Conservation (phyloP, 2,113 vertebrate genomes). For the Salminus brasiliensis region DNA sequence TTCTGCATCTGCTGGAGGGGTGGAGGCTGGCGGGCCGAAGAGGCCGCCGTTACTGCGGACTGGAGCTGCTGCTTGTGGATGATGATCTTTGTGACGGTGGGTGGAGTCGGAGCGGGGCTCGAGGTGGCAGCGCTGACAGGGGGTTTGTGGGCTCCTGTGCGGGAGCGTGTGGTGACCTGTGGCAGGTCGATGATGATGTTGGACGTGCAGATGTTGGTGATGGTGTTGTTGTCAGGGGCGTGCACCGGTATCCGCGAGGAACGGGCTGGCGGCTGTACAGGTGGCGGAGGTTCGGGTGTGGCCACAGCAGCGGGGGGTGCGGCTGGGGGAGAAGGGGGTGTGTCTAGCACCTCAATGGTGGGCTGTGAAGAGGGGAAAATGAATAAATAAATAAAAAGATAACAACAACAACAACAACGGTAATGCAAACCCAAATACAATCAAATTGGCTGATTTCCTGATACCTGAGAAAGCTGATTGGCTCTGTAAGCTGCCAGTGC, state of each 20-base stretch:
- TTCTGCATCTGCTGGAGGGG: slow-evolving; percentile 85
- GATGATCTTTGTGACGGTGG: slow-evolving; percentile 84
- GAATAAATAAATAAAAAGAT: slow-evolving; percentile 7
- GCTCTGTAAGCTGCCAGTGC: slow-evolving; percentile 84
- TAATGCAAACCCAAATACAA: background rate
- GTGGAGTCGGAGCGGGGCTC: slow-evolving; percentile 52
- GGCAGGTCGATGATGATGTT: slow-evolving; percentile 81
- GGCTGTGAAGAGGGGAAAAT: slow-evolving; percentile 63
- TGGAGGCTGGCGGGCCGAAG: slow-evolving; percentile 80
- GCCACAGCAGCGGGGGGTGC: slow-evolving; percentile 33
- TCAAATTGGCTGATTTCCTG: background rate
- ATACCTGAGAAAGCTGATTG: slow-evolving; percentile 81
- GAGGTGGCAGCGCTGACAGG: slow-evolving; percentile 58
- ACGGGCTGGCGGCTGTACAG: slow-evolving; percentile 31
- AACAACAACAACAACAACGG: background rate
- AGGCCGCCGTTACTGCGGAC: slow-evolving; percentile 70
- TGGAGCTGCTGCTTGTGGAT: slow-evolving; percentile 82
- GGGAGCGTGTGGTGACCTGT: slow-evolving; percentile 76
- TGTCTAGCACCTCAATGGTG: slow-evolving; percentile 73
- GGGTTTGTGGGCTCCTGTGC: slow-evolving; percentile 72
- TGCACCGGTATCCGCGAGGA: slow-evolving; percentile 64
- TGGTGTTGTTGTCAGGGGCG: slow-evolving; percentile 78
- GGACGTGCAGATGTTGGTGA: slow-evolving; percentile 82
- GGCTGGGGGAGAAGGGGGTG: slow-evolving; percentile 66
- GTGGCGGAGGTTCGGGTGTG: background rate